These are phyloP conservation scores for Microchrysa polita DNA, from an alignment of 2,888 invertebrate species.

Conservation along the genomic window DNA sequence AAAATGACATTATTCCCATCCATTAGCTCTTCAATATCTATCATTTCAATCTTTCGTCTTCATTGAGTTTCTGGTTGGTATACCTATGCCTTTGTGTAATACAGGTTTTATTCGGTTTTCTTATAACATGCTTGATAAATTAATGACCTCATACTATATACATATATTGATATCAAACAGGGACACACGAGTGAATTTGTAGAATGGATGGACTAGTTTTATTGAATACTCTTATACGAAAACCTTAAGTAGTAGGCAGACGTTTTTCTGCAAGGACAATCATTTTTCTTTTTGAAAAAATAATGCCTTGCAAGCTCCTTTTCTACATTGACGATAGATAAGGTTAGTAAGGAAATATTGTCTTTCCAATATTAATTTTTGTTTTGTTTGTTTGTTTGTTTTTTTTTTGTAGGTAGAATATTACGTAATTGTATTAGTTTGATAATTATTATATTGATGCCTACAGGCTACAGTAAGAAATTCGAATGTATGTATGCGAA, in stretches of 20 bases:
- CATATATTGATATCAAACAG: not conserved
- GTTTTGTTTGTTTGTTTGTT: no score
- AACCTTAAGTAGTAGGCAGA: not conserved
- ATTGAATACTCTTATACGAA: slow-evolving; percentile 20
- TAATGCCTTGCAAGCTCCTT: no score
- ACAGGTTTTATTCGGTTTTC: slow-evolving; percentile 12
- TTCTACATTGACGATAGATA: no score
- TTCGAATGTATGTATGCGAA: no score
- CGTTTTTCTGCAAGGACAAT: not conserved
- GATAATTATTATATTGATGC: no score
- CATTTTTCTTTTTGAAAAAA: slow-evolving; percentile 6
- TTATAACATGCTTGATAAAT: slow-evolving; percentile 28
- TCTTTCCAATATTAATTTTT: no score
- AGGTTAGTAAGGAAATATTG: no score
- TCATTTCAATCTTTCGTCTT: not conserved
- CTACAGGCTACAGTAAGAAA: no score
- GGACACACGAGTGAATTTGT: not conserved
- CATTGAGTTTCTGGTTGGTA: not conserved
- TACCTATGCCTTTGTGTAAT: not conserved
- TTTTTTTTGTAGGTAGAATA: no score
- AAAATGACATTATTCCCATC: slow-evolving; percentile 12
- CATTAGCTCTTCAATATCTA: not conserved
- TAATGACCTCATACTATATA: not conserved
- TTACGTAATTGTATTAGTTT: no score
- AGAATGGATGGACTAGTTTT: no score